phyloP scores from a whole-genome alignment of 92 coral and sea anemone genomes.

The Porites divaricata region DNA sequence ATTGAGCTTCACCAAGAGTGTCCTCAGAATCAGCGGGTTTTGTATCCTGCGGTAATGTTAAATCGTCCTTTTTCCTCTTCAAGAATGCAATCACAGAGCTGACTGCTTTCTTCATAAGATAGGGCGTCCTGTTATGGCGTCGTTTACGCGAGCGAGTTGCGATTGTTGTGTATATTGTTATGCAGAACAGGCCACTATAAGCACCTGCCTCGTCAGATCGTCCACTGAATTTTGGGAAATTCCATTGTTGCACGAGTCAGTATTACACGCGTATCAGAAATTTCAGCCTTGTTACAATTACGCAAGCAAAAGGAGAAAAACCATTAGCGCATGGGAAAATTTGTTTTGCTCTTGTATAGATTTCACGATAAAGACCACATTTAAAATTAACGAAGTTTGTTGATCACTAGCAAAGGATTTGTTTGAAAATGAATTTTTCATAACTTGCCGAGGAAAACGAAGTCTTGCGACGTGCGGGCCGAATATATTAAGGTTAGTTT shows the following conservation, averaged over 20 bases:
- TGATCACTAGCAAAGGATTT: constrained; percentile 3
- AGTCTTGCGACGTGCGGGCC: not conserved
- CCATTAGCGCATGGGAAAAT: constrained; percentile 13
- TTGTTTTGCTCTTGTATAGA: constrained; percentile 32
- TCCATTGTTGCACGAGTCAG: constrained; percentile 21
- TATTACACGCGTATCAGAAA: not conserved
- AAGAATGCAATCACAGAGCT: constrained; percentile 73
- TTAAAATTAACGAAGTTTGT: constrained; percentile 41
- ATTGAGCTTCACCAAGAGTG: constrained; percentile 22
- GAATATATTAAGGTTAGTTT: constrained; percentile 9
- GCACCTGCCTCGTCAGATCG: constrained; percentile 51
- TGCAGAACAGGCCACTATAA: constrained; percentile 12
- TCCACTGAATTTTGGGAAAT: constrained; percentile 54
- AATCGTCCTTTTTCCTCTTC: constrained; percentile 62
- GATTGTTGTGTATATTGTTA: constrained; percentile 48
- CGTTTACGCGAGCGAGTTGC: constrained; percentile 14
- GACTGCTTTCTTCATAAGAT: constrained; percentile 84
- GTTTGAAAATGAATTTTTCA: constrained; percentile 30
- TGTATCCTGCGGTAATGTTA: constrained; percentile 21
- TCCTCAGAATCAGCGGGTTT: constrained; percentile 11
- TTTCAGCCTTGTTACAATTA: not conserved
- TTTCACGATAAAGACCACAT: constrained; percentile 45
- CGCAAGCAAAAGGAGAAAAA: constrained; percentile 5
- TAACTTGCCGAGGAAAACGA: constrained; percentile 13
- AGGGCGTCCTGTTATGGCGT: not conserved